phyloP scores from a whole-genome alignment of 1,140 invertebrate species.

The Nasonia giraulti region DNA sequence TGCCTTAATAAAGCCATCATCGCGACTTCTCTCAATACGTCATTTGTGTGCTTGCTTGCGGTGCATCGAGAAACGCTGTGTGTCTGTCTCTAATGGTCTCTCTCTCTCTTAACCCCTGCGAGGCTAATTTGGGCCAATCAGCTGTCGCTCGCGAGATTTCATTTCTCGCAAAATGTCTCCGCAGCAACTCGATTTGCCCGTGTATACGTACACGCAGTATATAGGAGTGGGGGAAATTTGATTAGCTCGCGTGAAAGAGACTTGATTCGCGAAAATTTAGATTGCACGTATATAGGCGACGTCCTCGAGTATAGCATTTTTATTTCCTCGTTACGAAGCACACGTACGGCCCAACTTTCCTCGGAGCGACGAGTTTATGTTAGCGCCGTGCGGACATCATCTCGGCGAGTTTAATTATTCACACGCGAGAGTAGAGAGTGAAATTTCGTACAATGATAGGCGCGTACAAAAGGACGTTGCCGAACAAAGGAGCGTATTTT shows the following conservation, averaged over 20 bases:
- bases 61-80: too few species aligned
- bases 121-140: background rate
- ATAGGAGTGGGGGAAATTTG: background rate
- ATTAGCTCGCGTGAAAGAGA: background rate
- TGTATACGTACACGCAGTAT: background rate
- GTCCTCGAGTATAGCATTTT: too few species aligned
- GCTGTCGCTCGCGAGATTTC: background rate
- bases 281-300: background rate
- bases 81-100: too few species aligned
- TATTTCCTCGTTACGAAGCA: too few species aligned
- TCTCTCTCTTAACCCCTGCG: background rate
- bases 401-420: too few species aligned
- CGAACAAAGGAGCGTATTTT: background rate
- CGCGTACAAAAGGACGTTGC: too few species aligned
- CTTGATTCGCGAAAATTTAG: background rate
- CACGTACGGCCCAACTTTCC: too few species aligned
- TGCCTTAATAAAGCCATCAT: conserved; percentile 6
- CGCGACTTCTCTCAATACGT: background rate
- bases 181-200: too few species aligned
- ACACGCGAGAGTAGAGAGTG: too few species aligned
- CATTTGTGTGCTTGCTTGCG: background rate
- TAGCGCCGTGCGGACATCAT: too few species aligned
- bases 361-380: too few species aligned
- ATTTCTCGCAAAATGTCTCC: background rate
- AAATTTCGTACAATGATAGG: too few species aligned